A percentile compares a stretch with the other conserved stretches of the same genome.
phyloP scores from a whole-genome alignment of 2,888 invertebrate genomes.

The Lysandra bellargus region DNA sequence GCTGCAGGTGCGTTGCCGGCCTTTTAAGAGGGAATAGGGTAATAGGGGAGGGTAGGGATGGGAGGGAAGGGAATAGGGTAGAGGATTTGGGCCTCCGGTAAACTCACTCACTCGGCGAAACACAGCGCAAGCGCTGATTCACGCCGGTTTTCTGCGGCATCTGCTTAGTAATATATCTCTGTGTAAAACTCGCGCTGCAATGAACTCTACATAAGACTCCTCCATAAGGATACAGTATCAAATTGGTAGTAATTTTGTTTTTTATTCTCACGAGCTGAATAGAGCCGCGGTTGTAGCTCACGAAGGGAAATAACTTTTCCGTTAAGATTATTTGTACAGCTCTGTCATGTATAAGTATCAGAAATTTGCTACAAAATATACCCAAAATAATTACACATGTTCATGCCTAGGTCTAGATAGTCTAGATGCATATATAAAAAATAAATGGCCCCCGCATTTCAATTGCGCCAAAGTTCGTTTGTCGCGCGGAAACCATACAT shows the following conservation, averaged over 20 bases:
- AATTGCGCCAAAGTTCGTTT: too few relatives aligned
- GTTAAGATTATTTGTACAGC: constrained; percentile 55
- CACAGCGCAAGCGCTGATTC: too few relatives aligned
- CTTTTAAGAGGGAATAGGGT: too few relatives aligned
- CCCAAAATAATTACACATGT: constrained; percentile 9
- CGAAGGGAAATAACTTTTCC: constrained; percentile 69
- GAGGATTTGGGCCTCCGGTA: too few relatives aligned
- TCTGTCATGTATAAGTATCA: not conserved
- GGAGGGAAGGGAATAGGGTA: too few relatives aligned
- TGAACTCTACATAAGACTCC: constrained; percentile 56
- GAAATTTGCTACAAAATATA: constrained; percentile 33
- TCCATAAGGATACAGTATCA: constrained; percentile 74
- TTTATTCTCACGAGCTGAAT: constrained; percentile 72
- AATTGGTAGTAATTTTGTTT: constrained; percentile 75
- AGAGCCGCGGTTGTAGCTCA: constrained; percentile 62
- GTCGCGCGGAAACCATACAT: too few relatives aligned
- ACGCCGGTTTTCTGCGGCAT: not conserved
- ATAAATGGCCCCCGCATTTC: too few relatives aligned
- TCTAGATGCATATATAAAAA: too few relatives aligned
- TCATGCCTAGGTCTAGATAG: too few relatives aligned
- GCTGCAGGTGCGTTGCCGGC: too few relatives aligned
- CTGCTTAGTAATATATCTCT: not conserved
- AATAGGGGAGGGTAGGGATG: too few relatives aligned
- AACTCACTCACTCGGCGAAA: too few relatives aligned
- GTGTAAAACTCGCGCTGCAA: constrained; percentile 50